phyloP scores from a whole-genome alignment of 2,113 vertebrate genomes.

The Archocentrus centrarchus region DNA sequence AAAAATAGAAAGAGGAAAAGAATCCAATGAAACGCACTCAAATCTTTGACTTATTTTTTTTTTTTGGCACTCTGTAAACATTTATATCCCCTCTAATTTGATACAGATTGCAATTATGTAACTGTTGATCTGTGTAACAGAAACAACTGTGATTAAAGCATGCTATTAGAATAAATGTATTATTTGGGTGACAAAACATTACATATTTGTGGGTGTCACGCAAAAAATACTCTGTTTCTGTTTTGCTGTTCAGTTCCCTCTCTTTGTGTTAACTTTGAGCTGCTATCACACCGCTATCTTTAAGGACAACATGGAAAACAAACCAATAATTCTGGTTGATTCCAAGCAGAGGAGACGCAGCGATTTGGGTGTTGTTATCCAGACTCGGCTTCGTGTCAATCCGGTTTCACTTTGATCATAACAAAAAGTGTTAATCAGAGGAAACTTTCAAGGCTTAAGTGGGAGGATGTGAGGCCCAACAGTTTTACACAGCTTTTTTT shows the following conservation, averaged over 20 bases:
- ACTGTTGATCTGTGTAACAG: conserved; percentile 44
- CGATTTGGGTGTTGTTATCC: conserved; percentile 22
- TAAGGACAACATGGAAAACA: background rate
- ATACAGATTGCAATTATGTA: conserved; percentile 58
- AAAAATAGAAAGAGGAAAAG: background rate
- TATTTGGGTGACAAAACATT: conserved; percentile 37
- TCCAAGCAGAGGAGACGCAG: conserved; percentile 20
- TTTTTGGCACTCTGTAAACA: conserved; percentile 21
- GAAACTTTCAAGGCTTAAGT: conserved; percentile 56
- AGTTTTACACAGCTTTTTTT: conserved; percentile 50
- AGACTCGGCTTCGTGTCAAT: conserved; percentile 16
- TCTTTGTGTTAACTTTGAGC: background rate
- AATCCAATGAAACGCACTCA: conserved; percentile 6
- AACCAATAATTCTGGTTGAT: background rate
- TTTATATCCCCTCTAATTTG: conserved; percentile 55
- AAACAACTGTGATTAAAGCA: conserved; percentile 59
- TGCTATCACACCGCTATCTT: conserved; percentile 16
- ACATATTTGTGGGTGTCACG: conserved; percentile 23
- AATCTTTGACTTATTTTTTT: conserved; percentile 1
- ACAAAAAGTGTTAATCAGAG: conserved; percentile 60
- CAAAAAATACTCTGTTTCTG: background rate
- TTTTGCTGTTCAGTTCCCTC: background rate
- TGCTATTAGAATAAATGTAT: conserved; percentile 59
- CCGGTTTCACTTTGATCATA: conserved; percentile 61
- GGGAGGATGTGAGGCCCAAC: conserved; percentile 58